Conservation (phyloP, 2,888 invertebrate species). For the Smittia sp. region DNA sequence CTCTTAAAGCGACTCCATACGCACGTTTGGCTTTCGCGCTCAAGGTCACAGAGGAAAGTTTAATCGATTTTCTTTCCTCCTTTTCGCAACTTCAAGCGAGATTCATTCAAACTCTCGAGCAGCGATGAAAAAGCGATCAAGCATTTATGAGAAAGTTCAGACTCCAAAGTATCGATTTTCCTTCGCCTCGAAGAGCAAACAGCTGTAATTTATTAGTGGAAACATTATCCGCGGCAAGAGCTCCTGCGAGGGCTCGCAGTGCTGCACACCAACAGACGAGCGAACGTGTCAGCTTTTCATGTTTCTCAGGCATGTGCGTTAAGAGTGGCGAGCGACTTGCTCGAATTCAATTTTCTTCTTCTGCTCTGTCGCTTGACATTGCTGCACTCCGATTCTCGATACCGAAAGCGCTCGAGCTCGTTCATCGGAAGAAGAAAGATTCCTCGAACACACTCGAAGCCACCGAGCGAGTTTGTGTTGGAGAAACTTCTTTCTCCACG, state of each 20-base stretch:
- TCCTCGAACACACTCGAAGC: background rate
- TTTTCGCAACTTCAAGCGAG: background rate
- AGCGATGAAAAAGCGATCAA: background rate
- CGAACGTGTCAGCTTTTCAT: background rate
- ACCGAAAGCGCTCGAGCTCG: background rate
- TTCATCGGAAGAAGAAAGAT: background rate
- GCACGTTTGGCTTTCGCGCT: background rate
- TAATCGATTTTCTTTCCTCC: background rate
- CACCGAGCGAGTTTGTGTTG: background rate
- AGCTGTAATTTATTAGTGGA: slow-evolving; percentile 28
- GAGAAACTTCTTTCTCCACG: background rate
- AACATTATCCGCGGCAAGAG: slow-evolving; percentile 15
- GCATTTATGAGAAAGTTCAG: background rate
- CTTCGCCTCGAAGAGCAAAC: background rate
- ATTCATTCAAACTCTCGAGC: background rate
- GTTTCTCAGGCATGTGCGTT: slow-evolving; percentile 15
- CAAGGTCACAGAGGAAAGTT: slow-evolving; percentile 10
- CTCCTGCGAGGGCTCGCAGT: background rate
- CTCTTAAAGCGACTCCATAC: background rate
- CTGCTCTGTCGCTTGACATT: background rate
- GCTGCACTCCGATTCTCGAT: background rate
- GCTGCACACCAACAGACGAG: background rate
- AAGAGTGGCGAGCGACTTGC: background rate
- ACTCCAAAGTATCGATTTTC: slow-evolving; percentile 4
- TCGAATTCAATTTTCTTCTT: slow-evolving; percentile 13